Evolutionary conservation across 1,140 invertebrate genomes (phyloP), one percentile per base, ranked within the genome.

Genomic region (Mesaphorura yosii): DNA sequence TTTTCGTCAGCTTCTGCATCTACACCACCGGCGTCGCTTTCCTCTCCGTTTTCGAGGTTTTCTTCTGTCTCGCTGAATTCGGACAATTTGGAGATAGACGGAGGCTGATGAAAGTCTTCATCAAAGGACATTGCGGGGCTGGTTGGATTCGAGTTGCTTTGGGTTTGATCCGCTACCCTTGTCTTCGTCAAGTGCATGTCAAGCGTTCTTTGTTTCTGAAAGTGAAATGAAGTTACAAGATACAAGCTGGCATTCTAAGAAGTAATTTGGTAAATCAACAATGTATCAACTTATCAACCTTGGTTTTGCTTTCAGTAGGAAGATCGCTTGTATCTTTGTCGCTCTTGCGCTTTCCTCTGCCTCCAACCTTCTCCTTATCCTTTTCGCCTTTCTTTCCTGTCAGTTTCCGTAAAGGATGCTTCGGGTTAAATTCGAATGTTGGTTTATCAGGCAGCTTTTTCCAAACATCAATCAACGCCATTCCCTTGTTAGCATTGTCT

Each of bases 381-480:
- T 52, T 52, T 4, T 29, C 27, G 23, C 15, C 39, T 25, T 41
- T 53, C 27, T 44, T 47, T 42, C 29, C 38, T 3, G 22, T 26
- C n/a, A n/a, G n/a, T 28, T 48, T 28, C 19, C 46, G 15, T n/a
- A 41, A 46, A 3, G 54, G 31, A 37, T 57, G 29, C 34, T 57
- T 60, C 17, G 51, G 58, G 40, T 54, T 54, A 38, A 60, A 60
- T n/a, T 60, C 58, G 5, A 48, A 20, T 14, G 48, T 51, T 39
- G 46, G 41, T 27, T 63, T 59, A 7, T 63, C 54, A 2, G 29
- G 20, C 0, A 55, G 60, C 29, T 63, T 63, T 15, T 57, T 63
- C 60, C 60, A 63, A 2, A 51, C 44, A 19, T 63, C 57, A 51
- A 63, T 59, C 3, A 54, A 39, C 3, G 46, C 31, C n/a, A 63